Evolutionary conservation across 2,888 invertebrate species (phyloP).

Genomic region (Bombyx huttoni): DNA sequence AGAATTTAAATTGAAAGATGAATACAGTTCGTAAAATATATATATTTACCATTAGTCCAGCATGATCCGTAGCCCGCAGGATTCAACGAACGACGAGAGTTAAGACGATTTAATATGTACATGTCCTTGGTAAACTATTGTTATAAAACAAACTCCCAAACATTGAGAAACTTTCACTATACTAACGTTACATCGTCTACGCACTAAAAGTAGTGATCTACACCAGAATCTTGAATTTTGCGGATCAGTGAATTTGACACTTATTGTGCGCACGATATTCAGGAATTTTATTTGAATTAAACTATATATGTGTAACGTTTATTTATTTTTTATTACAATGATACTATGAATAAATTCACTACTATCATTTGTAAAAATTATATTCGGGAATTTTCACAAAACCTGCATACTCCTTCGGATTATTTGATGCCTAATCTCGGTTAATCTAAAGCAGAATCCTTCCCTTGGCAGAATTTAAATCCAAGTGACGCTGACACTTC

Average conservation of each 20-base stretch:
- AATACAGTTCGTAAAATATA: background rate
- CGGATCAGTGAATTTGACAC: constrained; percentile 17
- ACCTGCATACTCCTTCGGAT: no score
- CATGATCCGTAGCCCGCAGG: constrained; percentile 54
- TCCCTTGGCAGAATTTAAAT: no score
- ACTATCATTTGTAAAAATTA: no score
- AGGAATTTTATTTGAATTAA: background rate
- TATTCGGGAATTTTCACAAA: no score
- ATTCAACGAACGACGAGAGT: constrained; percentile 54
- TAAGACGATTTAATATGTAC: constrained; percentile 60
- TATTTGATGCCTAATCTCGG: no score
- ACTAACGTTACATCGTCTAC: background rate
- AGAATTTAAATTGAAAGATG: background rate
- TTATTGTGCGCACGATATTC: background rate
- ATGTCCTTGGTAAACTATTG: constrained; percentile 61
- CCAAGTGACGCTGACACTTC: no score
- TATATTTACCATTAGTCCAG: constrained; percentile 50
- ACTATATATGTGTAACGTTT: background rate
- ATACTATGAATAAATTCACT: no score
- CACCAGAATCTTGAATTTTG: constrained; percentile 11
- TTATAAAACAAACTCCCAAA: constrained; percentile 43
- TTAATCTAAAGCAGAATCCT: background rate
- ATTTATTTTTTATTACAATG: background rate
- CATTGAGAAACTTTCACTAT: constrained; percentile 30
- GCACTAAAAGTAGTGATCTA: background rate